These are phyloP conservation scores for Anser brachyrhynchus DNA, from an alignment of 2,113 vertebrate genomes.

Conservation along the genomic window DNA sequence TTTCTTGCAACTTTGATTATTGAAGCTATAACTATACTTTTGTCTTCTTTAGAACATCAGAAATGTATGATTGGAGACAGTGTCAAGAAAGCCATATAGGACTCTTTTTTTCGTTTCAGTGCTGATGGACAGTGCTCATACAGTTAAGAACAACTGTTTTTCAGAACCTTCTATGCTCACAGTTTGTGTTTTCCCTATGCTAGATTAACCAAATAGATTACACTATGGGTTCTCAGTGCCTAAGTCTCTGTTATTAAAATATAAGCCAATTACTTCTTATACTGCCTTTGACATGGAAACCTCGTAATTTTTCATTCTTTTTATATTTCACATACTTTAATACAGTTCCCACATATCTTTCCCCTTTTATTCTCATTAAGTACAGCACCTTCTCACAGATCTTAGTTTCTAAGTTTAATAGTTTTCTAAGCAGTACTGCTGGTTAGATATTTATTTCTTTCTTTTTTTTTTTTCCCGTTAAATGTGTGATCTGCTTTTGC, in stretches of 20 bases:
- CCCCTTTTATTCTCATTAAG: neutral
- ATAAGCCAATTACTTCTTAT: neutral
- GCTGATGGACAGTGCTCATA: neutral
- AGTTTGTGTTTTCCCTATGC: neutral
- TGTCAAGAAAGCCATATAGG: neutral
- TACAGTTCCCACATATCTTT: neutral
- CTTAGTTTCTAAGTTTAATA: neutral
- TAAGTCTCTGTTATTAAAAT: neutral
- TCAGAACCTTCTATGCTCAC: neutral
- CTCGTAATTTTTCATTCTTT: neutral
- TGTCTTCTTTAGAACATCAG: neutral
- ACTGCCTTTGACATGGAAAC: neutral
- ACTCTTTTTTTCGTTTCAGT: neutral
- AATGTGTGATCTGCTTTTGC: neutral
- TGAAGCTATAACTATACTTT: fast-evolving
- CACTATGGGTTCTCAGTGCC: neutral
- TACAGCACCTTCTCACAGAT: neutral
- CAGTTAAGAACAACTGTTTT: neutral
- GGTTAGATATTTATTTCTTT: neutral
- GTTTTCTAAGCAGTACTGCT: neutral
- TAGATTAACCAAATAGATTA: neutral
- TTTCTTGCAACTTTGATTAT: neutral
- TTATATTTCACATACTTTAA: neutral
- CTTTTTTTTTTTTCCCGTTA: neutral
- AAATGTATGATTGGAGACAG: neutral